Conservation (phyloP, 1,140 invertebrate species). For the Neuroterus valhalla region DNA sequence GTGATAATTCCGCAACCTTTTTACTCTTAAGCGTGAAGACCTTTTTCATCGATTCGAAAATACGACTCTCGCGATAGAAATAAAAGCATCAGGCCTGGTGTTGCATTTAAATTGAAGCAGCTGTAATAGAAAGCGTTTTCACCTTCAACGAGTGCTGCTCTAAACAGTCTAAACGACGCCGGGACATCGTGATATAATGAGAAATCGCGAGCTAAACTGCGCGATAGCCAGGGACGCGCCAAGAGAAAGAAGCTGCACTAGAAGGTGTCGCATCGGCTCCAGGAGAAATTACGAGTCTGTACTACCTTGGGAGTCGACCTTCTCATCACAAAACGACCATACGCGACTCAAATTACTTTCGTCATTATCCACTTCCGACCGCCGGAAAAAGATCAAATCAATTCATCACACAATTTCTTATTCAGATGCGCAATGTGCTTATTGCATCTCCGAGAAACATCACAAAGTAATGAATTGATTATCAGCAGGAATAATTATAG, state of each 20-base stretch:
- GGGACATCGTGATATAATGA: constrained; percentile 48
- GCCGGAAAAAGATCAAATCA: too few species aligned
- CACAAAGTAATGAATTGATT: too few species aligned
- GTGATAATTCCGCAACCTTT: background rate
- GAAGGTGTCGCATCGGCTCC: background rate
- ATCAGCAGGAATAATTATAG: too few species aligned
- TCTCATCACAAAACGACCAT: background rate
- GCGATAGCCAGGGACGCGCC: constrained; percentile 10
- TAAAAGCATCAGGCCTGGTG: constrained; percentile 35
- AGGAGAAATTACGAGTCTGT: background rate
- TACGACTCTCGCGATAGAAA: constrained; percentile 28
- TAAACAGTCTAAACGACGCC: constrained; percentile 37
- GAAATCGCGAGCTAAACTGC: constrained; percentile 44
- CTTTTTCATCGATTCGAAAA: constrained; percentile 32
- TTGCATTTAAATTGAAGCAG: constrained; percentile 57
- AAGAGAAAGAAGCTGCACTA: constrained; percentile 5
- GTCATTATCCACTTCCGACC: too few species aligned
- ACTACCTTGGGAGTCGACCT: background rate
- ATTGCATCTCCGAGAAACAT: too few species aligned
- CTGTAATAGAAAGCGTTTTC: constrained; percentile 65
- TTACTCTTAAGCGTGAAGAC: background rate
- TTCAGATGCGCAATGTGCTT: too few species aligned
- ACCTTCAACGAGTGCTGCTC: constrained; percentile 49
- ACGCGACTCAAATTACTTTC: background rate
- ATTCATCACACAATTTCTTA: too few species aligned